Conservation (phyloP, 30 jellyfish, hydroid and myxozoan species). For the Sanderia malayensis region DNA sequence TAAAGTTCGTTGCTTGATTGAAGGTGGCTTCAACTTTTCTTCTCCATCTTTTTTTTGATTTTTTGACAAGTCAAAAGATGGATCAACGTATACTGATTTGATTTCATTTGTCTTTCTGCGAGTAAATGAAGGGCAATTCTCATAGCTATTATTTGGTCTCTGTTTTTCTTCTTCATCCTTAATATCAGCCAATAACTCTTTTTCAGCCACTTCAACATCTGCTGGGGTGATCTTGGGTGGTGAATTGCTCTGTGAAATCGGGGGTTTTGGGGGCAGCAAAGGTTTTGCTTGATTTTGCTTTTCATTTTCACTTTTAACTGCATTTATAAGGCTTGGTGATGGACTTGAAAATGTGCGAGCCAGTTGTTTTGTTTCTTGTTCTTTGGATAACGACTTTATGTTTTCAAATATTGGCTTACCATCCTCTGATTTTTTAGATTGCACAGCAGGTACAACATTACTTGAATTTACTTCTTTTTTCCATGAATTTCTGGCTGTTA, state of each 20-base stretch:
- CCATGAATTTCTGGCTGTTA: slow-evolving; percentile 47
- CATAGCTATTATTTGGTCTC: not conserved
- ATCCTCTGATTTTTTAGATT: not conserved
- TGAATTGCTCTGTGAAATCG: not conserved
- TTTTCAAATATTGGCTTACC: not conserved
- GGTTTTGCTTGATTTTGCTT: not conserved
- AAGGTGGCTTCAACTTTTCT: not conserved
- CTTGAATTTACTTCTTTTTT: not conserved
- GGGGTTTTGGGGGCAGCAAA: not conserved
- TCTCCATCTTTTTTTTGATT: not conserved
- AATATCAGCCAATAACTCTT: too few species aligned
- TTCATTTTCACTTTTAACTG: not conserved
- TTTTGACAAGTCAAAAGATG: slow-evolving; percentile 18
- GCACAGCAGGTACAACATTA: not conserved
- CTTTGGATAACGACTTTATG: not conserved
- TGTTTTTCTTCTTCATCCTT: not conserved
- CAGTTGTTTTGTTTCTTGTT: not conserved
- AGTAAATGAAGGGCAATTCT: not conserved
- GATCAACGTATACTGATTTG: slow-evolving; percentile 32
- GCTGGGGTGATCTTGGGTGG: not conserved
- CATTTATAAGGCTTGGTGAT: not conserved
- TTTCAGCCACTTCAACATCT: not conserved
- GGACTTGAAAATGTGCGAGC: not conserved
- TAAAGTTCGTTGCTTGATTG: slow-evolving; percentile 43
- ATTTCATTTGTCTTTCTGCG: slow-evolving; percentile 12